Percentiles rank a stretch among this genome's conserved stretches.
Conservation (phyloP, 2,888 invertebrate genomes). For the Pyrrhosoma nymphula region DNA sequence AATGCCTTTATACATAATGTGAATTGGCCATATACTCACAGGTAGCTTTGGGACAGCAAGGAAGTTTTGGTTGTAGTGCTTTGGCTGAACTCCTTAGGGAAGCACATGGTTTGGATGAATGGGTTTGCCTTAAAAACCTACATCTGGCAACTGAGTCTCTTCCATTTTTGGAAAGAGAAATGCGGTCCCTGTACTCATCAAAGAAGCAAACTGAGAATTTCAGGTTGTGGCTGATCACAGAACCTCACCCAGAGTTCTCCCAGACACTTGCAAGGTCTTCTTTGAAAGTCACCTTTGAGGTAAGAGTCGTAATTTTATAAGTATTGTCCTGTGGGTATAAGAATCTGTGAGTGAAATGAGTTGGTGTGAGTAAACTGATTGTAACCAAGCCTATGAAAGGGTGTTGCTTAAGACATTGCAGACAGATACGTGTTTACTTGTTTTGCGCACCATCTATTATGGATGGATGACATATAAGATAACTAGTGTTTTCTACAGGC, state of each 20-base stretch:
- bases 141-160: slow-evolving; percentile 88
- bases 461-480: too few relatives aligned
- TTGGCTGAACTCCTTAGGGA: slow-evolving; percentile 81
- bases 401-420: too few relatives aligned
- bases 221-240: slow-evolving; percentile 92
- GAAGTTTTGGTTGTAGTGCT: slow-evolving; percentile 82
- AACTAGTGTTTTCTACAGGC: too few relatives aligned
- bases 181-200: slow-evolving; percentile 77
- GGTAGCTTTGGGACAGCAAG: slow-evolving; percentile 87
- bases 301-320: slow-evolving; percentile 71
- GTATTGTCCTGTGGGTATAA: too few relatives aligned
- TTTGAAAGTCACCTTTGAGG: slow-evolving; percentile 88
- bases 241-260: slow-evolving; percentile 88
- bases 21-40: slow-evolving; percentile 74
- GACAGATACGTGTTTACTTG: too few relatives aligned
- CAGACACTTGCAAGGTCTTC: slow-evolving; percentile 87
- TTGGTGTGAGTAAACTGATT: background rate
- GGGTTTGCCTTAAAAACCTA: slow-evolving; percentile 90
- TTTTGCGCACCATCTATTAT: too few relatives aligned
- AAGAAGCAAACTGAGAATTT: slow-evolving; percentile 81
- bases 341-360: background rate
- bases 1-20: too few relatives aligned
- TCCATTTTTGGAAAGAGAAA: slow-evolving; percentile 84
- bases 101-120: slow-evolving; percentile 83
- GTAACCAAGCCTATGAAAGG: too few relatives aligned